phyloP scores from a whole-genome alignment of 2,113 vertebrate species.

The Oenanthe melanoleuca region DNA sequence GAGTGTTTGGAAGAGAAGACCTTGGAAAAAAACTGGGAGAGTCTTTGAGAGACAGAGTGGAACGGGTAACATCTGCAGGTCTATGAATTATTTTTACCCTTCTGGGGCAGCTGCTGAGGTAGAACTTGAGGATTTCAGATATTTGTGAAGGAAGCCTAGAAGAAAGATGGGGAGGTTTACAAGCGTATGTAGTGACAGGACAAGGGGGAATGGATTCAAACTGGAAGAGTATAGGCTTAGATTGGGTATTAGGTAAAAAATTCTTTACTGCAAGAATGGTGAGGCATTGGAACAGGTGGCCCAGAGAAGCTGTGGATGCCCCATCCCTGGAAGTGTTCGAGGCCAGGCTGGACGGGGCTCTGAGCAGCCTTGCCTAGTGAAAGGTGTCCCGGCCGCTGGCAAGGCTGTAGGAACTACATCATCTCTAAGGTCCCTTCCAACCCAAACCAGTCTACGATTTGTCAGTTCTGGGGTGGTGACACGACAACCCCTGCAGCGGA shows the following conservation, averaged over 20 bases:
- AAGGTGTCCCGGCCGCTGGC: neutral
- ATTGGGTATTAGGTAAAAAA: neutral
- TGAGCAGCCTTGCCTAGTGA: accelerated
- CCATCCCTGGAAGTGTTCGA: neutral
- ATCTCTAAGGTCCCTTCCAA: neutral
- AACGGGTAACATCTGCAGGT: neutral
- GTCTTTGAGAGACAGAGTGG: neutral
- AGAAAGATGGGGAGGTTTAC: neutral
- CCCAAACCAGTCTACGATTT: neutral
- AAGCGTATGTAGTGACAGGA: neutral
- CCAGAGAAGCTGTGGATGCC: neutral
- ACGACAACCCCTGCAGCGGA: accelerated
- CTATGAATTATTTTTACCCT: neutral
- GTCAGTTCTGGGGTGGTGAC: accelerated
- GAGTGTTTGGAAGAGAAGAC: neutral
- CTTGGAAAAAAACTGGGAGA: neutral
- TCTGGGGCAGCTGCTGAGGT: neutral
- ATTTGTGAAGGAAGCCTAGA: neutral
- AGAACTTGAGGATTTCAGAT: neutral
- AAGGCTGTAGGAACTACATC: neutral
- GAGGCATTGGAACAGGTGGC: neutral
- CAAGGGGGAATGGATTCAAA: neutral
- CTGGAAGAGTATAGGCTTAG: neutral
- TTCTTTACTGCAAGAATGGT: neutral
- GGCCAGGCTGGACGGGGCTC: accelerated